A percentile compares a stretch with the other conserved stretches of the same genome.
phyloP scores from a whole-genome alignment of 2,888 invertebrate species.

The Chrysolina haemoptera region DNA sequence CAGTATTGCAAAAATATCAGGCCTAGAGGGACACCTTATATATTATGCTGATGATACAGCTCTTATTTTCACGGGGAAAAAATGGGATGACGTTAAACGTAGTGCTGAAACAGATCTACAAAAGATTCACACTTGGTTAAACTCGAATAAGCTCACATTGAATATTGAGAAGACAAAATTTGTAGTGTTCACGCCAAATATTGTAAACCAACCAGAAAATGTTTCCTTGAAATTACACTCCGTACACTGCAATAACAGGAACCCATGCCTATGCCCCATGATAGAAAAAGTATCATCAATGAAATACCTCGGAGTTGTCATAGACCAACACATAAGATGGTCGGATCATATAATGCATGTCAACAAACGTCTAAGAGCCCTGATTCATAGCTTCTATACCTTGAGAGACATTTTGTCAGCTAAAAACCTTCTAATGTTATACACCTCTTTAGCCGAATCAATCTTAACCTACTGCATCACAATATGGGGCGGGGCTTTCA shows the following conservation, averaged over 20 bases:
- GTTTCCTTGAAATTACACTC: background rate
- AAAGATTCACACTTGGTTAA: background rate
- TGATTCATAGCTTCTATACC: background rate
- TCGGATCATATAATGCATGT: background rate
- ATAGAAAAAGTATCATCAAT: background rate
- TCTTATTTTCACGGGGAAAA: no score
- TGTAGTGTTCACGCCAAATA: background rate
- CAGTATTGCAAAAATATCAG: background rate
- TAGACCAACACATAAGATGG: background rate
- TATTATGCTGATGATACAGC: background rate
- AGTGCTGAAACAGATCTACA: no score
- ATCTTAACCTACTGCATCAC: conserved; percentile 17
- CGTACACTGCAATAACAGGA: background rate
- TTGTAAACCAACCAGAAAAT: background rate
- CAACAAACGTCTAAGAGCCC: background rate
- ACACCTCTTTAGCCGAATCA: conserved; percentile 24
- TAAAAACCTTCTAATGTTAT: background rate
- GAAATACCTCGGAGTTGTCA: no score
- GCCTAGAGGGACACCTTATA: background rate
- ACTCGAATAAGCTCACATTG: background rate
- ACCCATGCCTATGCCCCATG: background rate
- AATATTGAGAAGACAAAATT: no score
- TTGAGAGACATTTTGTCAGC: background rate
- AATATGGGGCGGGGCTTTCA: conserved; percentile 25
- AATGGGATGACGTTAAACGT: no score